A percentile compares a stretch with the other conserved stretches of the same genome.
These are phyloP conservation scores for Tiliacea citrago DNA, from an alignment of 2,888 invertebrate genomes.

Conservation along the genomic window DNA sequence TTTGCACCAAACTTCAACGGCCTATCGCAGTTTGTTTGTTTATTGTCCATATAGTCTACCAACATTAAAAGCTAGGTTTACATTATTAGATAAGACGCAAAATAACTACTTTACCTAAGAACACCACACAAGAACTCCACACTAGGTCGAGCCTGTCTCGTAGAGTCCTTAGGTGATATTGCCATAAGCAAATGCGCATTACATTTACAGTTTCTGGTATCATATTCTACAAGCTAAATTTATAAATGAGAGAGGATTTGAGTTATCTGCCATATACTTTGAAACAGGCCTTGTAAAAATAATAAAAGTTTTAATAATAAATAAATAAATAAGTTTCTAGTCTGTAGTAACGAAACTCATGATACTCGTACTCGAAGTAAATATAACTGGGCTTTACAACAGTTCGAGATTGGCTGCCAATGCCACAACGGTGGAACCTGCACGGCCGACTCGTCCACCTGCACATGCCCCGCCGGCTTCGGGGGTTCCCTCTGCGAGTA, in stretches of 20 bases:
- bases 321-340: background rate
- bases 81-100: too few relatives aligned
- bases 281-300: background rate
- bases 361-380: too few relatives aligned
- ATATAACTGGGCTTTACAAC: background rate
- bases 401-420: constrained; percentile 84
- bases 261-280: background rate
- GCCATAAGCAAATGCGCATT: too few relatives aligned
- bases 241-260: background rate
- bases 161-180: too few relatives aligned
- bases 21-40: too few relatives aligned
- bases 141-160: too few relatives aligned
- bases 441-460: constrained; percentile 87
- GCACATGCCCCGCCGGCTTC: constrained; percentile 88
- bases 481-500: constrained; percentile 84
- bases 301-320: background rate
- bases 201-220: background rate
- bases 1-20: background rate
- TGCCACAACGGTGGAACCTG: constrained; percentile 93
- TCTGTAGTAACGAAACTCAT: background rate
- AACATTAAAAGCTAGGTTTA: too few relatives aligned
- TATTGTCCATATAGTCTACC: too few relatives aligned
- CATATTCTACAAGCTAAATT: background rate
- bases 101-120: too few relatives aligned
- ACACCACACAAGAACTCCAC: too few relatives aligned